Evolutionary conservation across 2,113 vertebrate species (phyloP).

Genomic region (Cavia porcellus): DNA sequence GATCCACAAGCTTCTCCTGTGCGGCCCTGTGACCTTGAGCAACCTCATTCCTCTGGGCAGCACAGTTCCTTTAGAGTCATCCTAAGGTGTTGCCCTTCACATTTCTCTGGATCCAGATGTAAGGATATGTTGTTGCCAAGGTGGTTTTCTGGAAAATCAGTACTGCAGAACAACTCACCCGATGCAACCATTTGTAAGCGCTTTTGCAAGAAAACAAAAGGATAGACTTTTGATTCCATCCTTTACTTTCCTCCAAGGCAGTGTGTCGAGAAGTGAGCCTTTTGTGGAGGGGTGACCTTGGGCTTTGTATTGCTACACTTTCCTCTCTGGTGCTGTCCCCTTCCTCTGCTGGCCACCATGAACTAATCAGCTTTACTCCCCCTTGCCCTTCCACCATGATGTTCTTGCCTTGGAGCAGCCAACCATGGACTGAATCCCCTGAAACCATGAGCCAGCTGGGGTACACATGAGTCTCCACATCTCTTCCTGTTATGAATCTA

Average conservation of each 20-base stretch:
- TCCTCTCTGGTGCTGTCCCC: too few relatives aligned
- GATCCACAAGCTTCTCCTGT: neutral
- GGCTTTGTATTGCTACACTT: too few relatives aligned
- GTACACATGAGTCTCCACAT: rapidly evolving
- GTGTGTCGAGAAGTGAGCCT: neutral
- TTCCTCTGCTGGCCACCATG: too few relatives aligned
- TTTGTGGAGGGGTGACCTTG: too few relatives aligned
- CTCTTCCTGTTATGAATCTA: neutral
- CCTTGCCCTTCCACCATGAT: too few relatives aligned
- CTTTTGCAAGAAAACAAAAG: neutral
- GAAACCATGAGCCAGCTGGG: too few relatives aligned
- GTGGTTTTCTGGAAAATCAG: neutral
- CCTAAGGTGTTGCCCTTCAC: neutral
- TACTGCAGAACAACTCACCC: neutral
- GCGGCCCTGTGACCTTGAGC: neutral
- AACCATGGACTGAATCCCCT: too few relatives aligned
- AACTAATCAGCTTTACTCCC: too few relatives aligned
- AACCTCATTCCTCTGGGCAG: neutral
- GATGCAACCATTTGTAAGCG: too few relatives aligned
- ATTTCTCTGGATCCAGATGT: neutral
- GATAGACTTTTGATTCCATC: neutral
- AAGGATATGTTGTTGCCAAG: neutral
- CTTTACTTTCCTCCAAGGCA: neutral
- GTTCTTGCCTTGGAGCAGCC: too few relatives aligned
- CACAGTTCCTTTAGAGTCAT: neutral